Evolutionary conservation across 2,113 vertebrate genomes (phyloP).

Genomic region (Dasypus novemcinctus): DNA sequence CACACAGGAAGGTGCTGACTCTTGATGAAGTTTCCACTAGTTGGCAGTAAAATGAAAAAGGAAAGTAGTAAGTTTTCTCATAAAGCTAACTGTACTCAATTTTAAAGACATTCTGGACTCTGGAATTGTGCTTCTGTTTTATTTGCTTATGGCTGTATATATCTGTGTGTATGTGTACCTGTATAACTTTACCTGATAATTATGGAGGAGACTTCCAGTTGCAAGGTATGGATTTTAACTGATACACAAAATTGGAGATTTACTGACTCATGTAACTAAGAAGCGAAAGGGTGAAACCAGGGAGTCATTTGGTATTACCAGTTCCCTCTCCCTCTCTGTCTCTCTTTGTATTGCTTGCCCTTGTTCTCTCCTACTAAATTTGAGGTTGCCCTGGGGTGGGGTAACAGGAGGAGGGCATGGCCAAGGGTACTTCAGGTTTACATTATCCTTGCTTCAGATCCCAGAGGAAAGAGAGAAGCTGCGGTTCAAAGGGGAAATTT

Average conservation of each 20-base stretch:
- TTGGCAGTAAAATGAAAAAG: not conserved
- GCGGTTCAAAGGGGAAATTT: too few species aligned
- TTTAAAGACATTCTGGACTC: not conserved
- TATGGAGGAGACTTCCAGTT: not conserved
- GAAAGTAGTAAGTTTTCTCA: not conserved
- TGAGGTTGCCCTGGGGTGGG: not conserved
- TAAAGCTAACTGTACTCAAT: not conserved
- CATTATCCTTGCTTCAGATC: not conserved
- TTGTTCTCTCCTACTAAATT: not conserved
- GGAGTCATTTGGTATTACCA: not conserved
- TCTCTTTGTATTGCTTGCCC: not conserved
- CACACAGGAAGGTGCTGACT: not conserved
- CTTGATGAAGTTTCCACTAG: not conserved
- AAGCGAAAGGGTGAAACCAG: not conserved
- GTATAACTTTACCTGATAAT: not conserved
- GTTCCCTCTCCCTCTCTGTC: not conserved
- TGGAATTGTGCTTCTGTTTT: conserved; percentile 9
- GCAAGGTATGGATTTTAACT: not conserved
- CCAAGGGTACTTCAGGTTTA: not conserved
- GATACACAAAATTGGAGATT: not conserved
- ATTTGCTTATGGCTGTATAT: not conserved
- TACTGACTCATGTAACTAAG: not conserved
- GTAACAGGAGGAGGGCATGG: not conserved
- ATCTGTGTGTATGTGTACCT: not conserved
- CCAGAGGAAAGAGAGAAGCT: not conserved